Evolutionary conservation across 2,113 vertebrate species (phyloP).

Genomic region (Entosphenus tridentatus): DNA sequence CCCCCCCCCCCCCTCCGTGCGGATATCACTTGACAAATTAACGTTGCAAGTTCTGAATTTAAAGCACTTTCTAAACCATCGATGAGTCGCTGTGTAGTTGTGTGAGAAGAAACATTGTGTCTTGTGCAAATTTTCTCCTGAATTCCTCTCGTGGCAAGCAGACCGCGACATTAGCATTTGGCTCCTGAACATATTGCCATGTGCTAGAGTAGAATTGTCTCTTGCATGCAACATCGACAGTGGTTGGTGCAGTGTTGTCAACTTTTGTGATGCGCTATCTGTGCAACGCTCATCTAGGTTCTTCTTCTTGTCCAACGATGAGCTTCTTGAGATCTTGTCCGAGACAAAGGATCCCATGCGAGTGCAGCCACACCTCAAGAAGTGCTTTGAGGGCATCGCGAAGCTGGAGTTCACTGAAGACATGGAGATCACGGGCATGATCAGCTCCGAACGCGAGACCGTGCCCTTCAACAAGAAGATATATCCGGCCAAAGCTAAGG

Average conservation of each 20-base stretch:
- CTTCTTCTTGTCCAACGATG: constrained; percentile 72
- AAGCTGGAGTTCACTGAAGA: constrained; percentile 43
- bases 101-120: too few relatives aligned
- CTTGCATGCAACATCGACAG: too few relatives aligned
- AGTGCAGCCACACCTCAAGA: constrained; percentile 72
- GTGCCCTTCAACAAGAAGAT: constrained; percentile 43
- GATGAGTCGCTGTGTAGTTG: too few relatives aligned
- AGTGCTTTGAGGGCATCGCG: constrained; percentile 77
- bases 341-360: constrained; percentile 70
- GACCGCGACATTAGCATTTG: too few relatives aligned
- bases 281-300: constrained; percentile 28
- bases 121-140: too few relatives aligned
- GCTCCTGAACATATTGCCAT: too few relatives aligned
- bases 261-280: constrained; percentile 7
- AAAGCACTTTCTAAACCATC: too few relatives aligned
- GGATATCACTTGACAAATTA: too few relatives aligned
- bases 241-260: neutral
- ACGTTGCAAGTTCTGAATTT: too few relatives aligned
- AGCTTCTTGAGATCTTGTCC: constrained; percentile 66
- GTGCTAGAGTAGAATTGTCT: too few relatives aligned
- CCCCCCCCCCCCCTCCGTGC: too few relatives aligned
- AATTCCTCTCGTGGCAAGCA: too few relatives aligned
- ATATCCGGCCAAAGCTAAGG: constrained; percentile 44
- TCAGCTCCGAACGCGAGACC: constrained; percentile 58
- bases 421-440: constrained; percentile 48